Evolutionary conservation across 2,888 invertebrate genomes (phyloP), one percentile per base, ranked within the genome.

Genomic region (Nematopogon swammerdamellus): DNA sequence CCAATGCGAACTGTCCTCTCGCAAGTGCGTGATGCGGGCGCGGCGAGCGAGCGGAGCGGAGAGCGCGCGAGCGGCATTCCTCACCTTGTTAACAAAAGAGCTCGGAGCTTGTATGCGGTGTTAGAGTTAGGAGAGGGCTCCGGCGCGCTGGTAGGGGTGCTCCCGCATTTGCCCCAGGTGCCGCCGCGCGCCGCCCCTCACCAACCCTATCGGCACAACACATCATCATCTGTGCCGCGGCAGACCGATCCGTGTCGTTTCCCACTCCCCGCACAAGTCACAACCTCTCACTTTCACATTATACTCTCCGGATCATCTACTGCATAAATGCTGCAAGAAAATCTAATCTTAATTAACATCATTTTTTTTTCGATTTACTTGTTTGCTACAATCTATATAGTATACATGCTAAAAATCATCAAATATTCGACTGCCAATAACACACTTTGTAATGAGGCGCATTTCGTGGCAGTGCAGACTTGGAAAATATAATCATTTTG

Each of bases 71-170:
- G 19, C 18, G 44, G 45, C 48, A 73, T 73, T 68, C 72, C 80
- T 80, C 80, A 80, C 80, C 80, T 80, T 77, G 72, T 72, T 59
- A 74, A 77, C 70, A 75, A 74, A 73, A 74, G 75, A 75, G 75
- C 73, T 73, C 73, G 74, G 71, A 73, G 72, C 73, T 74, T 70
- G 69, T 66, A 64, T 63, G 69, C 70, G 68, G 72, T 36, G 64
- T 70, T 80, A 79, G 49, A 49, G 53, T 72, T 82, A 80, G 70
- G 82, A 82, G 84, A 88, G 85, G 89, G 91, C 89, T 89, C 89
- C 82, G 83, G 93, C 91, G 87, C 95, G 93, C 87, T 94, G 94
- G 88, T 96, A 96, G 82, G 96, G 96, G 88, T 96, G 95, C 83
- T 95, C 95, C 87, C 96, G 86, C 81, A 89, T 85, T 81, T 91